Base-by-base conservation (phyloP, 2,797 vertebrate genomes). In the Chrosomus eos region DNA sequence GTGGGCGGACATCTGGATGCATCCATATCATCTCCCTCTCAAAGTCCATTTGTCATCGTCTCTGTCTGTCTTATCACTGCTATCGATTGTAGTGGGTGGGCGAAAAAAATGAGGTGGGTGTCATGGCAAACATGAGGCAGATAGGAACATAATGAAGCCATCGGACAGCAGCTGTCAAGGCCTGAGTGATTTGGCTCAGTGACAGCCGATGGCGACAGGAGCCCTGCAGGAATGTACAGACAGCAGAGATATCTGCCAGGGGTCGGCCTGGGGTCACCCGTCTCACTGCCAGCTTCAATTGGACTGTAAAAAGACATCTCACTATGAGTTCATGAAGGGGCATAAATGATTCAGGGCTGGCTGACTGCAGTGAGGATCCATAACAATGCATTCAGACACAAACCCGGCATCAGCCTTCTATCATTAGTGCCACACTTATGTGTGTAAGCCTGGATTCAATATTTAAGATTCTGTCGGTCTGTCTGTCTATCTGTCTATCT, bases 81-180 rank as follows among this genome's bases (percentile, higher is more conserved):
- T 93, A 95, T 95, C 78, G 94, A 95, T 94, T 90, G 87, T 70
- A 84, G 90, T 92, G 93, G 90, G 43, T 28, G 74, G 53, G 48
- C n/a, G 16, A 55, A 55, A 19, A 68, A 53, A 53, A 51, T 51
- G 23, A 81, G 83, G 84, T 53, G 79, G 72, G 53, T 55, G 71
- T 95, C 94, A 95, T 86, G 88, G 90, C 92, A 91, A 93, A 94
- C 93, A 94, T 84, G 93, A 93, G 93, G 91, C 90, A 92, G 92
- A 92, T 91, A 88, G 93, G 90, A 91, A 91, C 93, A 95, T 95
- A 95, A 95, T 95, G 93, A 95, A 95, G 95, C 94, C 92, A 92
- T 95, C 91, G 89, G 91, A 80, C 40, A 76, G 79, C 72, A 67
- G 83, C 90, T 87, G 88, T 87, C 89, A 87, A 78, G 85, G 91